Evolutionary conservation across 2,113 vertebrate genomes (phyloP), one percentile per base, ranked within the genome.

Genomic region (Rhea pennata): DNA sequence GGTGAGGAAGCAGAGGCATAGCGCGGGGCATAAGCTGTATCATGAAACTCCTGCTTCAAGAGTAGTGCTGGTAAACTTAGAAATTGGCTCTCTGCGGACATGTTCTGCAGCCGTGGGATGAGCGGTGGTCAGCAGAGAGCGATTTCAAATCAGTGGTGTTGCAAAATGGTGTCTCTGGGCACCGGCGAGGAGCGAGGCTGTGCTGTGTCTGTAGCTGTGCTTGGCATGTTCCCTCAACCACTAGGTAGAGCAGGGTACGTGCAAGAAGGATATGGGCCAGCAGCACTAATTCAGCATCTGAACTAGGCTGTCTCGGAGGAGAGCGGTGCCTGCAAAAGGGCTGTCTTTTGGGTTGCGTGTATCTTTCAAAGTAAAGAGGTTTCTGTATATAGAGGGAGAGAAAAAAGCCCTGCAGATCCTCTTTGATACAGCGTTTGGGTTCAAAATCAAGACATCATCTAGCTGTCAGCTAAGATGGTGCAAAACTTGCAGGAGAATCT

Each of bases 381-480:
- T 53, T 54, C 16, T 88, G 50, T 16, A 46, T n/a, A 14, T 67
- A 90, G 90, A 53, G 36, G 36, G 54, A 88, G 20, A 76, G 12
- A 80, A 76, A 92, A 88, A 88, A 73, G 17, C 33, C 62, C 91
- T 83, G 90, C 62, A 62, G 66, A 50, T 79, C 5, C 33, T 92
- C 56, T 72, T 89, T 89, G 64, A 56, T 66, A 54, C 17, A 3
- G 50, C 83, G 84, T 76, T 73, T 39, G 62, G 39, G 23, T 87
- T 93, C 54, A 88, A 75, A 93, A 91, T 83, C 72, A 94, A 88
- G 74, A 70, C 15, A 69, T 85, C 58, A 61, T 58, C 71, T 58
- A 77, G 67, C 40, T 95, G 93, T 91, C 78, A 69, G 36, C 59
- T 76, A 88, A 84, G 56, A 81, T 12, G 29, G 53, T 29, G 40